phyloP scores from a whole-genome alignment of 1,140 invertebrate species.

The Panagrolaimus sp. region DNA sequence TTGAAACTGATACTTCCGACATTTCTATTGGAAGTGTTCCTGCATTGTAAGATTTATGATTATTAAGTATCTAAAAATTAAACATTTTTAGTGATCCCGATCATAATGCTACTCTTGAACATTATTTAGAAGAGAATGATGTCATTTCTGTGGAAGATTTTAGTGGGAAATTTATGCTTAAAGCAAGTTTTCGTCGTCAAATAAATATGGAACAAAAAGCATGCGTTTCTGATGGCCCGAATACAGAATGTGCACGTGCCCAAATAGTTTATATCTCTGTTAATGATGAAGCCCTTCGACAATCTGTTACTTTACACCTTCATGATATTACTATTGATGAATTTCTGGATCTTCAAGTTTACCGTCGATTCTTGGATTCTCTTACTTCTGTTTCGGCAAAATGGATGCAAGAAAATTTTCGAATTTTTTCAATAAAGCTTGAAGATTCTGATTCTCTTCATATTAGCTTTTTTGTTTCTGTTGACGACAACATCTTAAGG shows the following conservation, averaged over 20 bases:
- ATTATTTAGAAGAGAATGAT: conserved; percentile 51
- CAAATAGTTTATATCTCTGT: conserved; percentile 66
- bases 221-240: conserved; percentile 70
- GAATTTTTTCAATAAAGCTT: conserved; percentile 82
- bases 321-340: conserved; percentile 85
- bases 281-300: conserved; percentile 86
- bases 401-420: conserved; percentile 80
- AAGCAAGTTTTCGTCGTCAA: conserved; percentile 81
- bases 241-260: conserved; percentile 64
- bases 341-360: conserved; percentile 77
- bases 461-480: conserved; percentile 79
- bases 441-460: conserved; percentile 74
- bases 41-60: conserved; percentile 46
- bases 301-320: conserved; percentile 85
- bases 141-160: conserved; percentile 42
- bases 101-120: conserved; percentile 55
- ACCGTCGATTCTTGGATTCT: conserved; percentile 82
- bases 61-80: not conserved
- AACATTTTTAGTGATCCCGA: conserved; percentile 51
- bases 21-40: conserved; percentile 44
- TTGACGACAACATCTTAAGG: conserved; percentile 62
- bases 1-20: conserved; percentile 31
- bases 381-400: conserved; percentile 81
- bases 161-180: conserved; percentile 39
- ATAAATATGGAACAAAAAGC: conserved; percentile 87